Evolutionary conservation across 2,797 vertebrate species (phyloP).

Genomic region (Chlorospingus flavigularis): DNA sequence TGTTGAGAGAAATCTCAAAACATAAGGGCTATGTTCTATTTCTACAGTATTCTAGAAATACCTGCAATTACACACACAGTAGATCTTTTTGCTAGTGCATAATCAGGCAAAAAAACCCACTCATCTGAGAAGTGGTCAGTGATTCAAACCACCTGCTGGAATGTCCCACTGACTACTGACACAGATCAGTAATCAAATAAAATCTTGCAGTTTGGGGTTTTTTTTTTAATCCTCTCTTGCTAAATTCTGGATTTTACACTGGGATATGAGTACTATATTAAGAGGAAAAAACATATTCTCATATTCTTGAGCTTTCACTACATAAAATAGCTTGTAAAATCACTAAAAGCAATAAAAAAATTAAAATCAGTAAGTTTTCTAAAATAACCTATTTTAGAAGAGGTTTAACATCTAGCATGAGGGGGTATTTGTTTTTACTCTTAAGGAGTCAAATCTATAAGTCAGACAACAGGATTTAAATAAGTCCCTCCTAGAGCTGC

Average conservation of each 20-base stretch:
- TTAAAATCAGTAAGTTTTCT: background rate
- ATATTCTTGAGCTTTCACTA: background rate
- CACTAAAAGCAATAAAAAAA: background rate
- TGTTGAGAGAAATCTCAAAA: background rate
- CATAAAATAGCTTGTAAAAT: background rate
- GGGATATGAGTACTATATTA: background rate
- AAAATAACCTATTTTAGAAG: background rate
- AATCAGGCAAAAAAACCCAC: background rate
- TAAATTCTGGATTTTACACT: background rate
- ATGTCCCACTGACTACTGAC: background rate
- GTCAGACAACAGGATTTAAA: background rate
- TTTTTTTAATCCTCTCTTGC: background rate
- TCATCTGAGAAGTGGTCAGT: background rate
- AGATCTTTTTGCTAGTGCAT: background rate
- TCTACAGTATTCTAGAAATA: background rate
- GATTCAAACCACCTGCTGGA: background rate
- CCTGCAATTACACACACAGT: background rate
- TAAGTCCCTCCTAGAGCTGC: background rate
- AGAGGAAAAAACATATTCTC: background rate
- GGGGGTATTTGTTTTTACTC: background rate
- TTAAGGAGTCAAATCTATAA: background rate
- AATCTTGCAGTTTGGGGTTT: background rate
- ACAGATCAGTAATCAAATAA: background rate
- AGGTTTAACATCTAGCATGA: background rate
- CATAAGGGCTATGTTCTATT: background rate